Evolutionary conservation across 2,797 vertebrate genomes (phyloP).

Genomic region (Brotogeris chrysoptera): DNA sequence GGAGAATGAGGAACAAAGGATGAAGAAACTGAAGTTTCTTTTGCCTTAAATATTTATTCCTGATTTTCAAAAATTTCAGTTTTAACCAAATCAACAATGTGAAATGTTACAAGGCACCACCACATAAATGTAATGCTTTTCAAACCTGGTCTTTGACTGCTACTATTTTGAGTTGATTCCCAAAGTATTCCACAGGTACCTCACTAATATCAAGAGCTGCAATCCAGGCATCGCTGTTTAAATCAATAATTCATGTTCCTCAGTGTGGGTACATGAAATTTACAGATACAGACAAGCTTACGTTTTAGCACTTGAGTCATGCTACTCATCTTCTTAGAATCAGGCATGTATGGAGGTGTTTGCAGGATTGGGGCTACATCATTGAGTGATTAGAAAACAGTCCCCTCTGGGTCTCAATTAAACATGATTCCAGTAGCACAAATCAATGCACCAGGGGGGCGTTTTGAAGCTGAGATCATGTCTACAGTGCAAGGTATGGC

Average conservation of each 20-base stretch:
- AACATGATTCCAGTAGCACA: constrained; percentile 48
- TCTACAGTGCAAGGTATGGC: constrained; percentile 21
- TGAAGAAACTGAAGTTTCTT: neutral
- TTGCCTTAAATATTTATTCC: neutral
- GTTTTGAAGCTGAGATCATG: constrained; percentile 55
- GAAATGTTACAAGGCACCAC: neutral
- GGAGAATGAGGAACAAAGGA: neutral
- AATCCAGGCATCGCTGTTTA: neutral
- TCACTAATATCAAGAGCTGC: neutral
- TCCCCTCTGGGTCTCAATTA: constrained; percentile 61
- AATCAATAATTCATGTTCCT: neutral
- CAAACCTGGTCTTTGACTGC: neutral
- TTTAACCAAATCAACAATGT: neutral
- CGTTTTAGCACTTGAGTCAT: constrained; percentile 53
- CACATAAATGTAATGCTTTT: neutral
- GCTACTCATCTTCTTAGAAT: constrained; percentile 29
- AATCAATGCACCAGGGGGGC: constrained; percentile 22
- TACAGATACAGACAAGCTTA: constrained; percentile 42
- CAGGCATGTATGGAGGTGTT: constrained; percentile 52
- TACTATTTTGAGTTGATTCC: neutral
- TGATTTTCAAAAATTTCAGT: neutral
- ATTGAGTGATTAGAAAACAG: constrained; percentile 43
- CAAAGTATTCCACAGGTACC: neutral
- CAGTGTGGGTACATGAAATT: neutral
- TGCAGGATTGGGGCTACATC: constrained; percentile 6